Base-by-base conservation (phyloP, 1,140 invertebrate genomes). In the Pemphigus obesinymphae region DNA sequence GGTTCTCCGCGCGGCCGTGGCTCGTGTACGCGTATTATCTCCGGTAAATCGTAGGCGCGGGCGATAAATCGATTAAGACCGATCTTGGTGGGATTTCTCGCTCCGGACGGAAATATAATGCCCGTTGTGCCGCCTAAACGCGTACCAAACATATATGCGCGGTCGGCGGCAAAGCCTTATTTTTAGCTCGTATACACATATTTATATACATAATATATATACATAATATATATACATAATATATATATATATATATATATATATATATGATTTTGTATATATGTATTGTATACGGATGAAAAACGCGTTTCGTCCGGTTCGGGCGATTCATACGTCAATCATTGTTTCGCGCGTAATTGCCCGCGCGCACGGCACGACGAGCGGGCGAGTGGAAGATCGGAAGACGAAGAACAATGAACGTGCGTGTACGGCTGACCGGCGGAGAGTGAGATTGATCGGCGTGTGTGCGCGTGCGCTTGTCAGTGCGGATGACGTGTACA, bases 281-380 rank as follows among this genome's bases (percentile, higher is more conserved):
- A 15, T 48, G 15, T 3, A 26, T 55, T 26, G 23, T 45, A 26
- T 17, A 75, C 50, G 34, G 23, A 78, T 37, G 75, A 26, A 43
- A 78, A 78, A 78, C 75, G 75, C 75, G 75, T 78, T 78, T 40
- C 75, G 50, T 78, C 29, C 75, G 40, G 23, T 15, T 40, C n/a
- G 45, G 68, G 72, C 72, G 75, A 78, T 78, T 78, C 75, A 78
- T 78, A 55, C 50, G 75, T 78, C 75, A 78, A 78, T 78, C 75
- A 78, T 78, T 75, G 53, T 58, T 78, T 78, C 34, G 75, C 75
- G 75, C 48, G 75, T 78, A 78, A 78, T 78, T 78, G 75, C 53
- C 31, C 34, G 75, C 31, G 13, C 63, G 40, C 48, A 15, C 45
- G 13, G 15, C n/a, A n/a, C n/a, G 68, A 45, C 68, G 45, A n/a